Percentiles rank a stretch among this genome's conserved stretches.
phyloP scores from a whole-genome alignment of 2,888 invertebrate genomes.

The Patella pellucida region DNA sequence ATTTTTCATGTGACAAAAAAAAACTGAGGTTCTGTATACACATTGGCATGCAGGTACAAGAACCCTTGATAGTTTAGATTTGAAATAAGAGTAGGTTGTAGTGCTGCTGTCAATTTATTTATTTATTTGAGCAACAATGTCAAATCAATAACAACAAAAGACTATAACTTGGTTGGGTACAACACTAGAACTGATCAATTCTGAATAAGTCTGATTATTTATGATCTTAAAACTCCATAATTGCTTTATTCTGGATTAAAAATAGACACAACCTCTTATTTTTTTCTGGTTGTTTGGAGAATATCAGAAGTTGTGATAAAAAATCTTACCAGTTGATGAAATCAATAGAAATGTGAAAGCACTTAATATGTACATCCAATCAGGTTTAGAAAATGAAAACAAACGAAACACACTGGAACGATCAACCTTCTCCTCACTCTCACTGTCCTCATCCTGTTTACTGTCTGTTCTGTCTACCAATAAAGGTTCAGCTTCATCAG shows the following conservation, averaged over 20 bases:
- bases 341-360: conserved; percentile 47
- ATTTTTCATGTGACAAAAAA: too few relatives aligned
- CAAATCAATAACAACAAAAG: neutral
- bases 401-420: conserved; percentile 45
- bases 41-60: too few relatives aligned
- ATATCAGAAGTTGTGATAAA: neutral
- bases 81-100: too few relatives aligned
- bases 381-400: conserved; percentile 50
- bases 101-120: too few relatives aligned
- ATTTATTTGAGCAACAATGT: neutral
- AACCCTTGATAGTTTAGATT: too few relatives aligned
- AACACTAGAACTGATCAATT: too few relatives aligned
- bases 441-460: conserved; percentile 25
- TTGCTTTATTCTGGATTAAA: too few relatives aligned
- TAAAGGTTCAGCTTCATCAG: conserved; percentile 36
- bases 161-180: neutral
- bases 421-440: conserved; percentile 25
- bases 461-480: conserved; percentile 25
- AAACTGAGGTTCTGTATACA: too few relatives aligned
- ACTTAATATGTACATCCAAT: conserved; percentile 40
- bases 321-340: conserved; percentile 48
- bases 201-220: too few relatives aligned
- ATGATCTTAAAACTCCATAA: too few relatives aligned
- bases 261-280: neutral
- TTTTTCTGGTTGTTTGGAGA: neutral